Evolutionary conservation across 2,888 invertebrate species (phyloP).

Genomic region (Drosophila incognita): DNA sequence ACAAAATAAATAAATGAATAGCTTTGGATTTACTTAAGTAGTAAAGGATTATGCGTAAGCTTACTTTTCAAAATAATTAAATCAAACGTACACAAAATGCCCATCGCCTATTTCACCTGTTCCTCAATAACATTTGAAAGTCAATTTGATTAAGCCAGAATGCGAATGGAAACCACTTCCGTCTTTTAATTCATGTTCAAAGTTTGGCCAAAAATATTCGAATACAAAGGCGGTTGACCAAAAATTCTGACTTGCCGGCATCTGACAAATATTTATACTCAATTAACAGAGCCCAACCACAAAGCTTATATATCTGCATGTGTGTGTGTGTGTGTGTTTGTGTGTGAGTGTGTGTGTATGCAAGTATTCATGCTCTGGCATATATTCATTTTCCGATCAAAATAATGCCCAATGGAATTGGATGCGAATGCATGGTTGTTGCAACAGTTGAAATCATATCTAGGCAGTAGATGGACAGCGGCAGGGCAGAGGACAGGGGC

Average conservation of each 20-base stretch:
- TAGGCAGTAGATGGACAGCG: slow-evolving; percentile 26
- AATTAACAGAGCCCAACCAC: slow-evolving; percentile 63
- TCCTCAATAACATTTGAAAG: slow-evolving; percentile 8
- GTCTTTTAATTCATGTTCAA: slow-evolving; percentile 1
- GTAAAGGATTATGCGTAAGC: not conserved
- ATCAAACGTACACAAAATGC: not conserved
- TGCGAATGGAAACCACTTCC: slow-evolving; percentile 7
- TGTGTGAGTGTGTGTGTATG: not conserved
- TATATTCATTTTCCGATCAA: slow-evolving; percentile 70
- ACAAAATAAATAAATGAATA: not conserved
- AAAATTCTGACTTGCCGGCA: slow-evolving; percentile 49
- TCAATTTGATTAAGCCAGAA: slow-evolving; percentile 19
- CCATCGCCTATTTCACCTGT: not conserved
- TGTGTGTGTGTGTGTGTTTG: not conserved
- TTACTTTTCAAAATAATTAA: not conserved
- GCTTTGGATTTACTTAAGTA: not conserved
- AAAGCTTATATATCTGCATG: slow-evolving; percentile 23
- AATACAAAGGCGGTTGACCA: slow-evolving; percentile 11
- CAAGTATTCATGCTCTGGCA: slow-evolving; percentile 27
- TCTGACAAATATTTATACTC: slow-evolving; percentile 71
- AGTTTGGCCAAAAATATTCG: slow-evolving; percentile 16
- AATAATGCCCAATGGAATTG: slow-evolving; percentile 65
- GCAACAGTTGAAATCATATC: slow-evolving; percentile 57
- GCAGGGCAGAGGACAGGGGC: not conserved
- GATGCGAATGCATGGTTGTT: slow-evolving; percentile 50